Evolutionary conservation across 2,888 invertebrate species (phyloP).

Genomic region (Cordilura impudica): DNA sequence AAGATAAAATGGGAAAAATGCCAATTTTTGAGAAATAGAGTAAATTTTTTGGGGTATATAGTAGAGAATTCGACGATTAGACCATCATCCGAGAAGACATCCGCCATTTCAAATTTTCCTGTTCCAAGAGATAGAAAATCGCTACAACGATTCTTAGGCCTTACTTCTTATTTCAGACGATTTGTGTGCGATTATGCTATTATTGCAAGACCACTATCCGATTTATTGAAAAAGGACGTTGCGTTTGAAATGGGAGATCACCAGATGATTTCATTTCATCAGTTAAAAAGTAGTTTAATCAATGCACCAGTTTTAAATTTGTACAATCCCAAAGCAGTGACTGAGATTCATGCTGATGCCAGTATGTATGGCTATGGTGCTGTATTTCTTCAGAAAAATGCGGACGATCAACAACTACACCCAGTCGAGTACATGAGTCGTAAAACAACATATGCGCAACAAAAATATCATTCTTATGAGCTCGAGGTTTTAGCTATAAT

Average conservation of each 20-base stretch:
- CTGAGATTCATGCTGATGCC: no score
- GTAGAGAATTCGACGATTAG: constrained; percentile 17
- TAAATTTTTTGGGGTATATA: constrained; percentile 27
- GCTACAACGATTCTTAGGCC: constrained; percentile 1
- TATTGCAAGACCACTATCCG: constrained; percentile 69
- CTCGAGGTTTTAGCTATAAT: no score
- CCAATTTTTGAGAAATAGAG: constrained; percentile 17
- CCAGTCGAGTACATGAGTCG: constrained; percentile 36
- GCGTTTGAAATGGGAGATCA: background rate
- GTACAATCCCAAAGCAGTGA: constrained; percentile 44
- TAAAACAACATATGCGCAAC: background rate
- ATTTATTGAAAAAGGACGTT: background rate
- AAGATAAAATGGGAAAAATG: constrained; percentile 42
- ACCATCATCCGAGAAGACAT: constrained; percentile 49
- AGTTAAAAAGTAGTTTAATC: background rate
- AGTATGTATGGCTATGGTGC: constrained; percentile 59
- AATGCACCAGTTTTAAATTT: constrained; percentile 14
- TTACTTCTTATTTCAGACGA: background rate
- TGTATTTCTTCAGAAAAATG: background rate
- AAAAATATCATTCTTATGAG: no score
- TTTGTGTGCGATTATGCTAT: background rate
- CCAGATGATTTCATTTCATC: background rate
- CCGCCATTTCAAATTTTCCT: constrained; percentile 40
- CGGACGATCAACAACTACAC: background rate
- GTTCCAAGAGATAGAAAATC: constrained; percentile 37